Evolutionary conservation across 2,888 invertebrate genomes (phyloP).

Genomic region (Polydrusus tereticollis): DNA sequence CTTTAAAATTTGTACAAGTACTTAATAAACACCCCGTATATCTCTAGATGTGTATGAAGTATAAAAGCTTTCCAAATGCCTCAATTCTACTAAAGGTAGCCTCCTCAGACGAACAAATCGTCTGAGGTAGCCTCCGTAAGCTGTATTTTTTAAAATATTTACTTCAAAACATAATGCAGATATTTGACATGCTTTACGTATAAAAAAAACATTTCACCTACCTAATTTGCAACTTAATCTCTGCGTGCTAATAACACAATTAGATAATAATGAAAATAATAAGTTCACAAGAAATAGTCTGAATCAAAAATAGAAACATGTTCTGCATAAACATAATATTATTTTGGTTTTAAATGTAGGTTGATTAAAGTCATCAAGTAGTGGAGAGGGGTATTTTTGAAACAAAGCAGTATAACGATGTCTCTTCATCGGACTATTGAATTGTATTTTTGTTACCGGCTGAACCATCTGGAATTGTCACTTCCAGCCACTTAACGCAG

Average conservation of each 20-base stretch:
- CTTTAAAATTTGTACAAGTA: too few relatives aligned
- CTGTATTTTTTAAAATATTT: too few relatives aligned
- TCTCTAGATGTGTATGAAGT: too few relatives aligned
- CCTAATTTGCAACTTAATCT: conserved; percentile 3
- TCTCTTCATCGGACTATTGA: neutral
- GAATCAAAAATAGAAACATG: neutral
- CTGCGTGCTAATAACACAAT: neutral
- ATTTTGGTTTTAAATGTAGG: neutral
- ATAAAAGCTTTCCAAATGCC: too few relatives aligned
- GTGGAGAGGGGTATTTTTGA: neutral
- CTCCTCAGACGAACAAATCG: too few relatives aligned
- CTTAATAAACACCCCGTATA: too few relatives aligned
- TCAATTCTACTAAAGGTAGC: too few relatives aligned
- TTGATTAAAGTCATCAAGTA: neutral
- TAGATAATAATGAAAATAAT: conserved; percentile 7
- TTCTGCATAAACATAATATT: too few relatives aligned
- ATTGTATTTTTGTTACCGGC: neutral
- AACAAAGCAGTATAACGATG: neutral
- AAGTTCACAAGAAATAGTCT: neutral
- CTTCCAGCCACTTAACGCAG: conserved; percentile 5
- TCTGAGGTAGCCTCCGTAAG: too few relatives aligned
- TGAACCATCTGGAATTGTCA: conserved; percentile 12
- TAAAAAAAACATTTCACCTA: neutral
- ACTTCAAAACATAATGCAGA: too few relatives aligned
- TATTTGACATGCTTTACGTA: too few relatives aligned